These are phyloP conservation scores for Idaea biselata DNA, from an alignment of 2,888 invertebrate genomes.

Conservation along the genomic window DNA sequence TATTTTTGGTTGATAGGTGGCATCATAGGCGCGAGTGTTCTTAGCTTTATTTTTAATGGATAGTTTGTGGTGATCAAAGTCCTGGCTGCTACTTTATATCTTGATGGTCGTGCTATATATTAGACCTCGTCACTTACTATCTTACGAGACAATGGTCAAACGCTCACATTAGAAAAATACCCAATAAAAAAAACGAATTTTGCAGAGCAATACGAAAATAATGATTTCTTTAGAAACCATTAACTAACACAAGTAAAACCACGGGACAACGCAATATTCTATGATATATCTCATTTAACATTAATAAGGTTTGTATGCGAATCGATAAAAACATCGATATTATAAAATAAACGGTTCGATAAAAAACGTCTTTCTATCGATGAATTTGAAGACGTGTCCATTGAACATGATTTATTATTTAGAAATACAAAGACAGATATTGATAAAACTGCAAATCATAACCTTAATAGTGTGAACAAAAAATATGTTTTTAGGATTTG, in stretches of 20 bases:
- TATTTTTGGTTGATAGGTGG: no score
- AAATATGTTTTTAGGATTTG: background rate
- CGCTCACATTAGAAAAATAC: no score
- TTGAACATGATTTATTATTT: slow-evolving; percentile 1
- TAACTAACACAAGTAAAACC: background rate
- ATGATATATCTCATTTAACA: background rate
- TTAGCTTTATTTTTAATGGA: no score
- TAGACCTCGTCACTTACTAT: no score
- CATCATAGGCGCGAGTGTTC: no score
- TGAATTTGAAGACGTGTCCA: background rate
- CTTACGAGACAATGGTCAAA: no score
- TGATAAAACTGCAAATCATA: background rate
- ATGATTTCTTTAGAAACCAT: background rate
- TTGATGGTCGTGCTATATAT: no score
- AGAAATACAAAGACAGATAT: background rate
- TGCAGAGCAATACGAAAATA: no score
- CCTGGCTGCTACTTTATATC: no score
- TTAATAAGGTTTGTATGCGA: background rate
- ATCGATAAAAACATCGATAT: background rate
- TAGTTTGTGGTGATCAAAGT: no score
- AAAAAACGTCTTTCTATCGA: background rate
- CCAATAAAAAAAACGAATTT: no score
- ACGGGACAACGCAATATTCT: background rate
- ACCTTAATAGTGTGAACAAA: background rate
- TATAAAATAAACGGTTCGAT: background rate